Evolutionary conservation across 2,797 vertebrate species (phyloP), one percentile per base, ranked within the genome.

Genomic region (Clarias fuscus): DNA sequence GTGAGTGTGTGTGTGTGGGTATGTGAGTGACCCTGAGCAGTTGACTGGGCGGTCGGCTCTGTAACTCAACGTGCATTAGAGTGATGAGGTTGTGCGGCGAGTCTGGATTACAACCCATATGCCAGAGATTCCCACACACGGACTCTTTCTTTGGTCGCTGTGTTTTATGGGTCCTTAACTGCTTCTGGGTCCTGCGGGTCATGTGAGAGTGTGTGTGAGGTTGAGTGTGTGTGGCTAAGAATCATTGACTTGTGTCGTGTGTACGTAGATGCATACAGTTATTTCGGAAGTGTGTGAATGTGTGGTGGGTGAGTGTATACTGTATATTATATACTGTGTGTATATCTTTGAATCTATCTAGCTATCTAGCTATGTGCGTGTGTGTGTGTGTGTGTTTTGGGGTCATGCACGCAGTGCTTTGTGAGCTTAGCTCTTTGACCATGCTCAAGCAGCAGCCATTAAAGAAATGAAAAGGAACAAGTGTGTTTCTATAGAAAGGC

Each of bases 51-150:
- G 76, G 86, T 87, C 86, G 58, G 73, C 67, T 70, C 83, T 70
- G 77, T 67, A 5, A 82, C 84, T 81, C 75, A 86, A 90, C 85
- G 83, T 83, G 82, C 88, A 88, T 92, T 90, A 43, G 84, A 75
- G 88, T 88, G 90, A 89, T 87, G 90, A 92, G 89, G 88, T 82
- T 91, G 90, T 88, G 37, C 86, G 86, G 85, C 90, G 88, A 89
- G 86, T 78, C 92, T 88, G 85, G 86, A 90, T 91, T 90, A 86
- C 71, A 73, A 82, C 88, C 93, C 94, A 93, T 94, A 94, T 94
- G 94, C 90, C 83, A 68, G 91, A 91, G 91, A 95, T 95, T 96
- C 95, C 94, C 94, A 95, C 95, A 95, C 94, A 95, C 94, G 88
- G 91, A 80, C 92, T 88, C 88, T 87, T 81, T 90, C 75, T 89